Base-by-base conservation (phyloP, 2,797 vertebrate species). In the Cirrhinus mrigala region DNA sequence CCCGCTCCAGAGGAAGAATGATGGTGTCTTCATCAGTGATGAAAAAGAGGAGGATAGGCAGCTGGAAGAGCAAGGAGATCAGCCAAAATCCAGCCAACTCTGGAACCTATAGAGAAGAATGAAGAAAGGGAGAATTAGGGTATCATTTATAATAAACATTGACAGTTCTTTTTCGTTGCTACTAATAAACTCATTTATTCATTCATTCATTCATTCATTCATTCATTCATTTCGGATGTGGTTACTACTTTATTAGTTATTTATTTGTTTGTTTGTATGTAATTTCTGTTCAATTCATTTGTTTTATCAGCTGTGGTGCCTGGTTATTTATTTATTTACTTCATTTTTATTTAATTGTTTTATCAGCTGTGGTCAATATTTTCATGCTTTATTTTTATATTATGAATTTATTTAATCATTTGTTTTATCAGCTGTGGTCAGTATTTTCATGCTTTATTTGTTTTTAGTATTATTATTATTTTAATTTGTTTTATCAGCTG, bases 81-180 rank as follows among this genome's bases (percentile, higher is more conserved):
- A 98, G 93, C 91, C 96, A 96, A 92, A 97, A 97, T 44, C 94
- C 96, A 0, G 97, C 96, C 71, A 98, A 92, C 87, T 97, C 96
- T 0, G 97, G 96, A 56, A 97, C 95, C 97, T 98, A 40, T 7
- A 48, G 14, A 56, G 20, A 66, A 71, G 56, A 20, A 77, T 6
- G 54, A 18, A n/a, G 54, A 60, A 20, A 18, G 1, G 40, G 20
- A 64, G 27, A 52, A 60, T 0, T 1, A 14, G 22, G 4, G 27
- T 7, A 4, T 48, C 20, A 10, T 33, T 46, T 22, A 16, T 52
- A 52, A 5, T 24, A 50, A 68, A 20, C 3, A 29, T 68, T n/a
- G 52, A 0, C 11, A 52, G 33, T 48, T 33, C 3, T 64, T n/a
- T n/a, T 66, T 29, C 3, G 48, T 29, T 48, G 3, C 4, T 50